Evolutionary conservation across 2,113 vertebrate species (phyloP).

Genomic region (Mirza zaza): DNA sequence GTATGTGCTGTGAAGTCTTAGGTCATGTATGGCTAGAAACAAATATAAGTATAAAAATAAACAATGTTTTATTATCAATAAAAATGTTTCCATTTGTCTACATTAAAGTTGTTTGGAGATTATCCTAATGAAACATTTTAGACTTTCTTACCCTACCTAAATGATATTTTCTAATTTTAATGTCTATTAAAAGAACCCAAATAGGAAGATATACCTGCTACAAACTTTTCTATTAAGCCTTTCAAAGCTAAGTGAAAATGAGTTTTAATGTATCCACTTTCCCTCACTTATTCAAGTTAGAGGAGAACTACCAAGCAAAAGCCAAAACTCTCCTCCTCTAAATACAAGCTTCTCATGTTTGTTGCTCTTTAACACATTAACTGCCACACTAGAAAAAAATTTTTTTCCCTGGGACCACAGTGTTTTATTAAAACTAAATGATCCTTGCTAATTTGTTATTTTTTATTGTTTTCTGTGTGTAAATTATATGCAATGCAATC

Average conservation of each 20-base stretch:
- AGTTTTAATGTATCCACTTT: background rate
- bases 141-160: background rate
- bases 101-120: background rate
- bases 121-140: background rate
- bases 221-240: background rate
- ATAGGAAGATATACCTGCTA: background rate
- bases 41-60: background rate
- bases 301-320: background rate
- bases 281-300: background rate
- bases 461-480: too few relatives aligned
- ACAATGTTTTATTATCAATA: background rate
- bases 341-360: background rate
- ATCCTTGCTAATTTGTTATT: too few relatives aligned
- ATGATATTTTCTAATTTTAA: slow-evolving; percentile 23
- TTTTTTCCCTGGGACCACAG: too few relatives aligned
- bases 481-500: too few relatives aligned
- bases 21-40: background rate
- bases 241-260: background rate
- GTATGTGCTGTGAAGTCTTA: background rate
- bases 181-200: background rate
- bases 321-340: background rate
- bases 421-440: too few relatives aligned
- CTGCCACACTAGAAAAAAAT: too few relatives aligned
- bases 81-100: slow-evolving; percentile 16
- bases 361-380: too few relatives aligned